Conservation (phyloP, 2,888 invertebrate genomes). For the Mimachlamys varia region DNA sequence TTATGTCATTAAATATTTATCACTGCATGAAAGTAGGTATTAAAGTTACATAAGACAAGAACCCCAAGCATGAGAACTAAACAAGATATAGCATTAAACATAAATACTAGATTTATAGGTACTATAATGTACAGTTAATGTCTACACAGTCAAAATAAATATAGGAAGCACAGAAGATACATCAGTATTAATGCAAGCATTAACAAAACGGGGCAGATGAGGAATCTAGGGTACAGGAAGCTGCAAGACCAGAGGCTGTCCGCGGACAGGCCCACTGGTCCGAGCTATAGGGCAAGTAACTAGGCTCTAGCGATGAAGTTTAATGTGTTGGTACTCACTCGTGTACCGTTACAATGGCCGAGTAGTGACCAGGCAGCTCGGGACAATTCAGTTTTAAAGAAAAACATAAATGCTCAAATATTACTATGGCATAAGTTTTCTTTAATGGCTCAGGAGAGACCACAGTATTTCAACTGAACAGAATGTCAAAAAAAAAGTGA, state of each 20-base stretch:
- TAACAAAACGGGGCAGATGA: background rate
- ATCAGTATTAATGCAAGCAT: slow-evolving; percentile 32
- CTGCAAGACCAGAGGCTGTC: background rate
- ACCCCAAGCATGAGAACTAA: slow-evolving; percentile 5
- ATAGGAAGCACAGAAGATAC: background rate
- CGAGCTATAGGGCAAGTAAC: slow-evolving; percentile 13
- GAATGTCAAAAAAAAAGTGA: background rate
- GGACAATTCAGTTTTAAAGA: background rate
- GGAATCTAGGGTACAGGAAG: slow-evolving; percentile 25
- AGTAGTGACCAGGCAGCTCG: slow-evolving; percentile 1
- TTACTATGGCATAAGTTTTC: background rate
- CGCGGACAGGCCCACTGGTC: background rate
- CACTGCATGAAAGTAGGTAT: background rate
- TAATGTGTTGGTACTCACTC: slow-evolving; percentile 25
- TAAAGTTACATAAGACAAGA: background rate
- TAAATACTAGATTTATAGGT: background rate
- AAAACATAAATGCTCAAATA: background rate
- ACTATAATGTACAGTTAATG: slow-evolving; percentile 18
- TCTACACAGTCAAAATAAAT: slow-evolving; percentile 17
- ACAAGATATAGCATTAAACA: background rate
- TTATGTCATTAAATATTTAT: background rate
- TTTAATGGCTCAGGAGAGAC: background rate
- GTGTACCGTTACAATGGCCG: slow-evolving; percentile 8
- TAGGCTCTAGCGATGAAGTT: background rate
- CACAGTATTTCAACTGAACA: background rate